Evolutionary conservation across 2,113 vertebrate genomes (phyloP).

Genomic region (Bujurquina vittata): DNA sequence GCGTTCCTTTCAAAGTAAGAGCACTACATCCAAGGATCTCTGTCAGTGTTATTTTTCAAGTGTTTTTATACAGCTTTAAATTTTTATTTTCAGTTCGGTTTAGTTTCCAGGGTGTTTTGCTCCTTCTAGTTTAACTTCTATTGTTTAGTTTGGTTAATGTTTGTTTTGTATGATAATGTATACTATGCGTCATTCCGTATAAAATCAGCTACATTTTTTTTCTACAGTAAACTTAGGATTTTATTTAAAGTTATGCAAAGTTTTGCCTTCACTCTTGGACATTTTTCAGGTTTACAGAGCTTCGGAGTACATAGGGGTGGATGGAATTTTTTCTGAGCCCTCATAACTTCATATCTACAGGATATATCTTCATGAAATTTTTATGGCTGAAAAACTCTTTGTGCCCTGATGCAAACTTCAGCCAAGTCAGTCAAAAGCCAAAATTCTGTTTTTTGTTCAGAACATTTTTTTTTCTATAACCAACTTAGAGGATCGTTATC

Average conservation of each 20-base stretch:
- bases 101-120: background rate
- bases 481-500: background rate
- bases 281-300: background rate
- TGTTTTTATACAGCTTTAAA: background rate
- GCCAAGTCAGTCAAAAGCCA: background rate
- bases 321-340: background rate
- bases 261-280: background rate
- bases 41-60: background rate
- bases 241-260: too few relatives aligned
- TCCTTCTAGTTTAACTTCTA: background rate
- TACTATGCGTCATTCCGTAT: background rate
- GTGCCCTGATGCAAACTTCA: background rate
- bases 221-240: background rate
- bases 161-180: background rate
- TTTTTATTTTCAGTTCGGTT: background rate
- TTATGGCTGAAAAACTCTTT: background rate
- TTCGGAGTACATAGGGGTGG: background rate
- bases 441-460: background rate
- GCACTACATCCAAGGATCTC: background rate
- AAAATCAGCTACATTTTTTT: background rate
- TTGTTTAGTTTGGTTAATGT: background rate
- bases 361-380: background rate
- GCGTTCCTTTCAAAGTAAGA: slow-evolving; percentile 24
- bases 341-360: background rate
- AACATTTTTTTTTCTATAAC: background rate